These are phyloP conservation scores for Peromyscus aztecus DNA, from an alignment of 2,797 vertebrate genomes.

Conservation along the genomic window DNA sequence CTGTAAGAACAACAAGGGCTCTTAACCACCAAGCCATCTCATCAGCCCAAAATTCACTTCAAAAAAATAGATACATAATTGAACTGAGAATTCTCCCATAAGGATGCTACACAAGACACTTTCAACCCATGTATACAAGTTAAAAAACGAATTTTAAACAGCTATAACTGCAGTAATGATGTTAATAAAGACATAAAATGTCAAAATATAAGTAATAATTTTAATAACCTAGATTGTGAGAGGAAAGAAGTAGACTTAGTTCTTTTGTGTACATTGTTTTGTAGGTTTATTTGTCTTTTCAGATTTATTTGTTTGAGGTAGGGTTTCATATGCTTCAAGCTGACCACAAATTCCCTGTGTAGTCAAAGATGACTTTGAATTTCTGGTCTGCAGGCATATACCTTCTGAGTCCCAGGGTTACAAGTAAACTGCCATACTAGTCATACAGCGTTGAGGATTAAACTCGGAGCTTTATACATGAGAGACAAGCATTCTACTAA, in stretches of 20 bases:
- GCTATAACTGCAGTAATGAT: neutral
- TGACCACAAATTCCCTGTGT: neutral
- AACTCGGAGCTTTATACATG: neutral
- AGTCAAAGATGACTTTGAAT: neutral
- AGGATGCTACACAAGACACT: neutral
- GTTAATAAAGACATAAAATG: neutral
- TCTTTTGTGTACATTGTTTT: neutral
- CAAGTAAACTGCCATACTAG: neutral
- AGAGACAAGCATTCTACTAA: neutral
- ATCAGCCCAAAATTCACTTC: neutral
- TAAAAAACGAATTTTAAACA: neutral
- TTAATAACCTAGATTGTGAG: neutral
- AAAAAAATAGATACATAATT: neutral
- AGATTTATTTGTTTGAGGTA: neutral
- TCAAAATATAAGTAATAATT: neutral
- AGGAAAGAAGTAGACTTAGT: neutral
- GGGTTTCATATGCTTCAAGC: neutral
- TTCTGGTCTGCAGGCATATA: neutral
- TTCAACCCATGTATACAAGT: neutral
- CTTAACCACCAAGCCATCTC: neutral
- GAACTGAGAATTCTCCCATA: neutral
- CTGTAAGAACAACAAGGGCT: neutral
- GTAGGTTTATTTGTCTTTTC: neutral
- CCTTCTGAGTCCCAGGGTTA: neutral
- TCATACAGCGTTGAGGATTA: neutral